These are phyloP conservation scores for Monodelphis domestica DNA, from an alignment of 2,797 vertebrate genomes.

Conservation along the genomic window DNA sequence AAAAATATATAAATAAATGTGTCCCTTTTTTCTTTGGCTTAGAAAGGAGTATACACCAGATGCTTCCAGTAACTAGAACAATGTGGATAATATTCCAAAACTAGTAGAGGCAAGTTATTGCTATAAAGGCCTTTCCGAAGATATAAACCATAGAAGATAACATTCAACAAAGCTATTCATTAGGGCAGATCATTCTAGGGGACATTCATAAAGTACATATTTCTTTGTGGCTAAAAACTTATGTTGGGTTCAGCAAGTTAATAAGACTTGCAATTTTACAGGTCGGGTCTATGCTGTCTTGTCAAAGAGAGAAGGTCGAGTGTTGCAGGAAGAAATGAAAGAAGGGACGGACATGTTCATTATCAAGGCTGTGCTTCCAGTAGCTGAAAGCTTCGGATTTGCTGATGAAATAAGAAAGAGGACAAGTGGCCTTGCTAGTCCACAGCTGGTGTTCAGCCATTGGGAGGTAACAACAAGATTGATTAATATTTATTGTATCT, in stretches of 20 bases:
- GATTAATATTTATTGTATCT: conserved; percentile 51
- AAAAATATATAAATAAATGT: conserved; percentile 11
- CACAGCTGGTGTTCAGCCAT: conserved; percentile 98
- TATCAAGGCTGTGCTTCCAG: conserved; percentile 95
- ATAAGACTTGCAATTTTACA: conserved; percentile 67
- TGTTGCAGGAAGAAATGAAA: conserved; percentile 97
- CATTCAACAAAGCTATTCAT: background rate
- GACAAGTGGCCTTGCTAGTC: conserved; percentile 97
- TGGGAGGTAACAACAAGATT: conserved; percentile 92
- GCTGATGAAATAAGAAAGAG: conserved; percentile 97
- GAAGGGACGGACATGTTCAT: conserved; percentile 97
- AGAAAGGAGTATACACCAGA: background rate
- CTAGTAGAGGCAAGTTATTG: background rate
- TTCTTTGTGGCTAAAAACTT: background rate
- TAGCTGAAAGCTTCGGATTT: conserved; percentile 98
- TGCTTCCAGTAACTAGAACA: background rate
- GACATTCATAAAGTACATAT: rapidly evolving
- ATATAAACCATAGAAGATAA: background rate
- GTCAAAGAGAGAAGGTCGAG: conserved; percentile 94
- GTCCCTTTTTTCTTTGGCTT: conserved; percentile 10
- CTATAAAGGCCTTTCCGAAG: background rate
- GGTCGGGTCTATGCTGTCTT: conserved; percentile 94
- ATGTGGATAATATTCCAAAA: background rate
- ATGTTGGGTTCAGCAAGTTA: background rate
- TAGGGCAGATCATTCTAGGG: background rate